Evolutionary conservation across 2,888 invertebrate species (phyloP), one percentile per base, ranked within the genome.

Genomic region (Teinopalpus imperialis): DNA sequence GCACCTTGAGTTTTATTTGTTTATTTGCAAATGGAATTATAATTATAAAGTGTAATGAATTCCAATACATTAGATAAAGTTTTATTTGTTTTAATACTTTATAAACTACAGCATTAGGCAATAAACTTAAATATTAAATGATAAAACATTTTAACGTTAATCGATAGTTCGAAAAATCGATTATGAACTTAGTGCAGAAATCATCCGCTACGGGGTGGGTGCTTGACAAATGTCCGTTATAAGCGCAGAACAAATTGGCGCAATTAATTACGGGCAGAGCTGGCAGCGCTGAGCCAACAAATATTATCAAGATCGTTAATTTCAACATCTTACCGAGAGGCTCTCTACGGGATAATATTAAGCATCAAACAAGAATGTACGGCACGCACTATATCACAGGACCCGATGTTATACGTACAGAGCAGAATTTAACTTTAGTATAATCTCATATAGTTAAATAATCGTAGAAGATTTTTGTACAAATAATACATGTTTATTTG

Each of bases 261-360:
- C 80, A 73, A 88, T 87, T 83, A 86, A 86, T 87, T 78, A 81
- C 74, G 61, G 70, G 76, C 68, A 65, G 76, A 71, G 78, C 74
- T 73, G 74, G 76, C 74, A 74, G 73, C 78, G 77, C 72, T 74
- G 78, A 83, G 79, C 81, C 81, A 80, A 71, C 86, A 88, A 87
- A 86, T 85, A 87, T 87, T 85, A 86, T 87, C 81, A 78, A 82
- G 83, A 83, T 85, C 83, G 85, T 86, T 86, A 82, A 81, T 85
- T 82, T 79, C 77, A 71, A 81, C 80, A 81, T 82, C 81, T 81
- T 71, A 77, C 67, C 73, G 57, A 61, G 65, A 67, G 69, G 65
- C 66, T 66, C 57, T 54, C 43, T 49, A 34, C 53, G 52, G 50
- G 62, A 63, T 65, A 74, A 71, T 76, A 74, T 74, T 74, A 70